A percentile compares a stretch with the other conserved stretches of the same genome.
phyloP scores from a whole-genome alignment of 2,113 vertebrate genomes.

The Himantopus leucocephalus region DNA sequence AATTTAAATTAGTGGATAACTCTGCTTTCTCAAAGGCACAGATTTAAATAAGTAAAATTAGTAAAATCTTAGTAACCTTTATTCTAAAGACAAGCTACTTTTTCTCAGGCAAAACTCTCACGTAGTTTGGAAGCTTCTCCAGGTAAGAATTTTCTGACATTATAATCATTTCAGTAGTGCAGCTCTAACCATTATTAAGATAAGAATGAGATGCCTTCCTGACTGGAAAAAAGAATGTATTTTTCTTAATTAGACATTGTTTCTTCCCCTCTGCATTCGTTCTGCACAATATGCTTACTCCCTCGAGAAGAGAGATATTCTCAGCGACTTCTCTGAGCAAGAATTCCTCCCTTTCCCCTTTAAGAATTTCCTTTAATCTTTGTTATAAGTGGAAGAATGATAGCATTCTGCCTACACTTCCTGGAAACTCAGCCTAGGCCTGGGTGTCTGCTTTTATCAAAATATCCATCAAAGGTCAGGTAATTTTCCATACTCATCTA shows the following conservation, averaged over 20 bases:
- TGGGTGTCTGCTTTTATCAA: constrained; percentile 46
- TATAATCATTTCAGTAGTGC: neutral
- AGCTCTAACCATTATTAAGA: neutral
- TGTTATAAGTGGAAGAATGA: neutral
- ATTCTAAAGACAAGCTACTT: neutral
- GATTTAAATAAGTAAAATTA: neutral
- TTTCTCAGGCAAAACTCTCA: neutral
- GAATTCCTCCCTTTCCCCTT: neutral
- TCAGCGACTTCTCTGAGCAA: neutral
- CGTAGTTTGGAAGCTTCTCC: neutral
- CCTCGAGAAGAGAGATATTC: neutral
- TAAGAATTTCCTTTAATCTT: neutral
- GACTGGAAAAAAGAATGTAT: neutral
- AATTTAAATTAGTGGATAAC: neutral
- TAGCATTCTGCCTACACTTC: constrained; percentile 54
- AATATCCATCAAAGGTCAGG: constrained; percentile 69
- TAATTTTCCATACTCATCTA: constrained; percentile 64
- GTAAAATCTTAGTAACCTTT: neutral
- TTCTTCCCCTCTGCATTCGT: neutral
- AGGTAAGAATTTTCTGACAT: neutral
- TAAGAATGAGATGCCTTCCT: neutral
- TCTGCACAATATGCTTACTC: neutral
- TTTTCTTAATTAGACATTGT: neutral
- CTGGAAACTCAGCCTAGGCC: constrained; percentile 49
- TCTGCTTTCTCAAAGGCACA: neutral